phyloP scores from a whole-genome alignment of 2,113 vertebrate genomes.

The Pyxicephalus adspersus region DNA sequence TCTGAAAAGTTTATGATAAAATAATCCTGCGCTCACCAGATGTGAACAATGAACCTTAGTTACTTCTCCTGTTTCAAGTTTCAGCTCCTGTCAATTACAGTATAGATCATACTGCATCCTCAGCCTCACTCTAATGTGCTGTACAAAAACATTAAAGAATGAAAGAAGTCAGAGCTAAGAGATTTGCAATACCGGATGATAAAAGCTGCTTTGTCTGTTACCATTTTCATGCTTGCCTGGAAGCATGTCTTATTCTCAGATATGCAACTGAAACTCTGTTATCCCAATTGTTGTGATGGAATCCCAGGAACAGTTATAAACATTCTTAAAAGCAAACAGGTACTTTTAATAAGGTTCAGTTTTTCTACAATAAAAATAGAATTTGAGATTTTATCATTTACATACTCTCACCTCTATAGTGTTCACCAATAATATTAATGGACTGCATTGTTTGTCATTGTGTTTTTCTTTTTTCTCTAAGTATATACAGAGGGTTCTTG shows the following conservation, averaged over 20 bases:
- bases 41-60: constrained; percentile 35
- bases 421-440: too few species aligned
- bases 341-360: too few species aligned
- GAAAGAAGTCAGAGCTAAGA: constrained; percentile 40
- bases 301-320: too few species aligned
- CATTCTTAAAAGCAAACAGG: too few species aligned
- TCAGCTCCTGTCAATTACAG: constrained; percentile 44
- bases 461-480: too few species aligned
- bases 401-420: too few species aligned
- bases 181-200: constrained; percentile 14
- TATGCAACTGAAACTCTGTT: background rate
- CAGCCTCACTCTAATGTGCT: constrained; percentile 40
- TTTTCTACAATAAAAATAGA: too few species aligned
- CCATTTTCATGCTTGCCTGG: constrained; percentile 25
- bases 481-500: too few species aligned
- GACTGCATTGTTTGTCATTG: too few species aligned
- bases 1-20: constrained; percentile 43
- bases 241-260: constrained; percentile 29
- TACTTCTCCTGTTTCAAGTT: constrained; percentile 45
- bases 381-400: too few species aligned
- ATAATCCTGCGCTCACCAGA: constrained; percentile 25
- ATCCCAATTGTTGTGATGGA: background rate
- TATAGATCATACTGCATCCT: constrained; percentile 40
- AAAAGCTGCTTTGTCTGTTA: constrained; percentile 16
- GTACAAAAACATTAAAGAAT: constrained; percentile 46